Percentiles rank a stretch among this genome's conserved stretches.
Conservation (phyloP, 1,140 invertebrate species). For the Drosophila busckii region DNA sequence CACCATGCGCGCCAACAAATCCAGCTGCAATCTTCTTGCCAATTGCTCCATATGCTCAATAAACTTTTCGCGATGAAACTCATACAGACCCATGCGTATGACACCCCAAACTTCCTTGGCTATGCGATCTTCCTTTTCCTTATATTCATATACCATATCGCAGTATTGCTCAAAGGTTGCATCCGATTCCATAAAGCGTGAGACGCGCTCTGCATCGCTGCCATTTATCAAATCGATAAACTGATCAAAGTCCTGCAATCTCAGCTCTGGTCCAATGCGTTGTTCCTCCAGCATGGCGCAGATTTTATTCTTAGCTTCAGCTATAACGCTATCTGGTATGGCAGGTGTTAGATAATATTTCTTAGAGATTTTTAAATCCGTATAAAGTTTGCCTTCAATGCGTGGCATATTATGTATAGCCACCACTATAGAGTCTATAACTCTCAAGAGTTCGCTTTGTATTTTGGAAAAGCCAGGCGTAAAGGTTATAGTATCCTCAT, state of each 20-base stretch:
- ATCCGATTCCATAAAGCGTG: slow-evolving; percentile 84
- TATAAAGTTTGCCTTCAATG: slow-evolving; percentile 82
- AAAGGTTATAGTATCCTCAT: slow-evolving; percentile 85
- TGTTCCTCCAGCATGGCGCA: slow-evolving; percentile 84
- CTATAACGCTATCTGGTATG: slow-evolving; percentile 83
- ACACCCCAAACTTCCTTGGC: slow-evolving; percentile 84
- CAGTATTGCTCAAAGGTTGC: slow-evolving; percentile 85
- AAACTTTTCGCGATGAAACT: slow-evolving; percentile 90
- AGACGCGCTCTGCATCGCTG: slow-evolving; percentile 82
- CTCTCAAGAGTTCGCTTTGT: slow-evolving; percentile 83
- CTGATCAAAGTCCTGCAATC: slow-evolving; percentile 88
- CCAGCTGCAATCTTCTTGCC: slow-evolving; percentile 85
- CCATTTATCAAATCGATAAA: slow-evolving; percentile 90
- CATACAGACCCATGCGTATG: slow-evolving; percentile 90
- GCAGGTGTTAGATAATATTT: slow-evolving; percentile 81
- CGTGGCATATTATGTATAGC: slow-evolving; percentile 85
- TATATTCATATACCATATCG: slow-evolving; percentile 83
- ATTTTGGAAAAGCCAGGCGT: slow-evolving; percentile 90
- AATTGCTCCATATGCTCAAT: slow-evolving; percentile 85
- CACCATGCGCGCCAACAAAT: slow-evolving; percentile 87
- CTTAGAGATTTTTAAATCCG: slow-evolving; percentile 58
- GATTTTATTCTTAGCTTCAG: slow-evolving; percentile 81
- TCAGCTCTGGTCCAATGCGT: slow-evolving; percentile 83
- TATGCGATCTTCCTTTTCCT: slow-evolving; percentile 83
- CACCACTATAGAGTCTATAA: slow-evolving; percentile 86